Conservation (phyloP, 92 coral and sea anemone genomes). For the Parazoanthus atlanticus region DNA sequence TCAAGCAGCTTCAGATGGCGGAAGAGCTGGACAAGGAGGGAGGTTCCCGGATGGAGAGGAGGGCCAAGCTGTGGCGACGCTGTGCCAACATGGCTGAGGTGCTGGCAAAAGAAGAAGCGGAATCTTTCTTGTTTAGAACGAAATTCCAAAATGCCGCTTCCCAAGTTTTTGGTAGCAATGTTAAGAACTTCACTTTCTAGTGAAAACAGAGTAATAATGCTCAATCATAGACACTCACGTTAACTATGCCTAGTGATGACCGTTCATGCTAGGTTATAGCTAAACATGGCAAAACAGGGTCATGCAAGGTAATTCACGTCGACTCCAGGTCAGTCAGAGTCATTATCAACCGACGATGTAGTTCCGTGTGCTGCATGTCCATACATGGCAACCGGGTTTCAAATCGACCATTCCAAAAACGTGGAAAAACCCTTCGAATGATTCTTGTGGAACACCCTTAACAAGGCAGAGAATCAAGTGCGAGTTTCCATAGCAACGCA, state of each 20-base stretch:
- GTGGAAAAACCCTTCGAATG: too few species aligned
- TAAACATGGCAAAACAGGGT: too few species aligned
- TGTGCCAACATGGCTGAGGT: constrained; percentile 99
- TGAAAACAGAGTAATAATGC: neutral
- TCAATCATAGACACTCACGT: neutral
- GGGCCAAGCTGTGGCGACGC: constrained; percentile 93
- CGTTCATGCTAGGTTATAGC: neutral
- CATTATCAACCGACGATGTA: too few species aligned
- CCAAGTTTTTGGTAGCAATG: constrained; percentile 67
- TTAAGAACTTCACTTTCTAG: neutral
- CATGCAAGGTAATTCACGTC: too few species aligned
- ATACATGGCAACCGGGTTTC: too few species aligned
- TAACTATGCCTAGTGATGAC: neutral
- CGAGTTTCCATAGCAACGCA: too few species aligned
- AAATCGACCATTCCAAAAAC: too few species aligned
- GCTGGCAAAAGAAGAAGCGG: constrained; percentile 93
- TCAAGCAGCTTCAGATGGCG: constrained; percentile 77
- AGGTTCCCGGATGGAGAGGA: constrained; percentile 57
- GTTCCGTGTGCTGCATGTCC: too few species aligned
- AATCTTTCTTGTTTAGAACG: constrained; percentile 75
- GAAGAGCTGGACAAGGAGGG: constrained; percentile 86
- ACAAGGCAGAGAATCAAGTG: too few species aligned
- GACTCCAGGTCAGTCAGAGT: too few species aligned
- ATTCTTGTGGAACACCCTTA: too few species aligned
- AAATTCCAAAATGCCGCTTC: constrained; percentile 81